These are phyloP conservation scores for Pteronotus mesoamericanus DNA, from an alignment of 2,797 vertebrate genomes.

Conservation along the genomic window DNA sequence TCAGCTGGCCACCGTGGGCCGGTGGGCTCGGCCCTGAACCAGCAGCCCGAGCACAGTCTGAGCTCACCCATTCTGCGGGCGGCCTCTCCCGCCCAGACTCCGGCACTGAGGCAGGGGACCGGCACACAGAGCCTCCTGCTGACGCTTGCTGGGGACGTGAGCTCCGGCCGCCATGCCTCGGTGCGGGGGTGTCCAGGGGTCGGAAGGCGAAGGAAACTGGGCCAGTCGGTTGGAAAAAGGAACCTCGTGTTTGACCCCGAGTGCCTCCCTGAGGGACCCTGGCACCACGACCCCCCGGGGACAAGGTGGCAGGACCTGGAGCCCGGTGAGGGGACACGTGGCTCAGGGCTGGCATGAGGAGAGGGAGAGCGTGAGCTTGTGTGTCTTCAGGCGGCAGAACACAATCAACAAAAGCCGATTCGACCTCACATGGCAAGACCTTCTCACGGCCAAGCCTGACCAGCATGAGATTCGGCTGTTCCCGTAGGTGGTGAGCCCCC, in stretches of 20 bases:
- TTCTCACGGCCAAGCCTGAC: neutral
- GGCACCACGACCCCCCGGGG: neutral
- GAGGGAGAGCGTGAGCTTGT: no score
- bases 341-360: neutral
- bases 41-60: neutral
- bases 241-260: neutral
- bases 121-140: no score
- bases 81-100: fast-evolving
- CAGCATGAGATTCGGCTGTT: fast-evolving
- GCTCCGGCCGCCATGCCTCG: fast-evolving
- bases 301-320: neutral
- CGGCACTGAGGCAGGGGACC: neutral
- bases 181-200: neutral
- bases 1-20: neutral
- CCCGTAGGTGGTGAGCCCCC: neutral
- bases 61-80: fast-evolving
- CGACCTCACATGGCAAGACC: no score
- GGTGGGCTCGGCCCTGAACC: neutral
- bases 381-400: neutral
- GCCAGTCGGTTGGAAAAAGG: neutral
- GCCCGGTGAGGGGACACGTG: fast-evolving
- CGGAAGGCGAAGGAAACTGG: neutral
- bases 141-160: neutral
- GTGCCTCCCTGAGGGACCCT: neutral
- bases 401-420: neutral